phyloP scores from a whole-genome alignment of 2,113 vertebrate species.

The Lipophrys pholis region DNA sequence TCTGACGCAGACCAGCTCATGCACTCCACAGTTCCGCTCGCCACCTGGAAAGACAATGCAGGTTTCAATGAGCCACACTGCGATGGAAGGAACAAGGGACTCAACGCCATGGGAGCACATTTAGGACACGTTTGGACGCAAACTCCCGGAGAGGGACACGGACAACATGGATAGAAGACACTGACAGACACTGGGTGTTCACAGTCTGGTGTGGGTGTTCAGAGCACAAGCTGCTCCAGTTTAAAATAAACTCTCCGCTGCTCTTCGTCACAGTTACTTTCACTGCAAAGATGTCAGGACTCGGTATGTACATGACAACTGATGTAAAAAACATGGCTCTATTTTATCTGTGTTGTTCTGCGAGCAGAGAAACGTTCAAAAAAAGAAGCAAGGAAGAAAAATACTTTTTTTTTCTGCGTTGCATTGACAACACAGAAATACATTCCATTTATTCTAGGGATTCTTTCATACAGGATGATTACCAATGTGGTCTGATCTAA shows the following conservation, averaged over 20 bases:
- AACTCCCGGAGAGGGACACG: not conserved
- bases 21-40: constrained; percentile 97
- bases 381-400: not conserved
- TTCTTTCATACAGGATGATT: not conserved
- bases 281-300: not conserved
- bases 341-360: constrained; percentile 5
- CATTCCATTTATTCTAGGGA: not conserved
- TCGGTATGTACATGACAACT: not conserved
- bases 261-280: not conserved
- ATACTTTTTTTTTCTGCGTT: too few relatives aligned
- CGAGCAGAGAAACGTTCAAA: not conserved
- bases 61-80: constrained; percentile 69
- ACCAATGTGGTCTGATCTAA: too few relatives aligned
- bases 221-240: not conserved
- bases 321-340: too few relatives aligned
- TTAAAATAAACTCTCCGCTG: not conserved
- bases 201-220: not conserved
- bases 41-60: constrained; percentile 89
- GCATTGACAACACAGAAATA: too few relatives aligned
- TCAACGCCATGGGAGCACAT: constrained; percentile 16
- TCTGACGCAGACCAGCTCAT: constrained; percentile 98
- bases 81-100: constrained; percentile 48
- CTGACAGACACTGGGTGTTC: constrained; percentile 28
- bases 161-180: constrained; percentile 21
- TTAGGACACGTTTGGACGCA: constrained; percentile 11